phyloP scores from a whole-genome alignment of 2,113 vertebrate species.

The Uria aalge region DNA sequence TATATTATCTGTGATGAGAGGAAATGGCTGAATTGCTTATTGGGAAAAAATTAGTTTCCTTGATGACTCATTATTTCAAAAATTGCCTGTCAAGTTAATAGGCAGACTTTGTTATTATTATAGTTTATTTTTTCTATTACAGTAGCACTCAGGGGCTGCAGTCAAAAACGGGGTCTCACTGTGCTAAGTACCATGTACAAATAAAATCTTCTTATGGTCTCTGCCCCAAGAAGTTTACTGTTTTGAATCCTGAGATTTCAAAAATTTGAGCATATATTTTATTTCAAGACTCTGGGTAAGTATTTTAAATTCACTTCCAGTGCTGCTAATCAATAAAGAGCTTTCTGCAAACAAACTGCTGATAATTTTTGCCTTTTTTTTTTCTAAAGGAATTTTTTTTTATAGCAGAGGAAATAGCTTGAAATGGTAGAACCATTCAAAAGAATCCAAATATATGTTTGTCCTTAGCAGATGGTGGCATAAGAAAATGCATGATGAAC shows the following conservation, averaged over 20 bases:
- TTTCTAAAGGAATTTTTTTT: not conserved
- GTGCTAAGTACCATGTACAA: slow-evolving; percentile 19
- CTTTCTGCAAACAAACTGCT: not conserved
- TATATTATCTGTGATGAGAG: slow-evolving; percentile 60
- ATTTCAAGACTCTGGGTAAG: not conserved
- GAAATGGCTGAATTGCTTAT: slow-evolving; percentile 65
- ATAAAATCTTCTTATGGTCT: slow-evolving; percentile 25
- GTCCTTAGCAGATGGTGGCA: not conserved
- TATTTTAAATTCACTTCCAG: not conserved
- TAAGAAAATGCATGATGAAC: not conserved
- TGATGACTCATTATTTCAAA: slow-evolving; percentile 63
- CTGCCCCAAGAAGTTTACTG: slow-evolving; percentile 17
- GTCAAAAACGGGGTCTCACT: slow-evolving; percentile 38
- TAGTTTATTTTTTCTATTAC: slow-evolving; percentile 50
- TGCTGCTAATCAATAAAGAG: not conserved
- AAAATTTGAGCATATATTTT: not conserved
- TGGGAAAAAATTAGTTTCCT: slow-evolving; percentile 60
- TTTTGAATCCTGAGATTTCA: not conserved
- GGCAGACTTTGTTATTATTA: slow-evolving; percentile 52
- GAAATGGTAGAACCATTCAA: not conserved
- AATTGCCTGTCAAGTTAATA: slow-evolving; percentile 62
- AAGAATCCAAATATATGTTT: not conserved
- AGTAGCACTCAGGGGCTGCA: not conserved
- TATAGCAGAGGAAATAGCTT: not conserved
- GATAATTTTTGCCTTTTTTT: not conserved